Evolutionary conservation across 2,888 invertebrate species (phyloP).

Genomic region (Dynastes maya): DNA sequence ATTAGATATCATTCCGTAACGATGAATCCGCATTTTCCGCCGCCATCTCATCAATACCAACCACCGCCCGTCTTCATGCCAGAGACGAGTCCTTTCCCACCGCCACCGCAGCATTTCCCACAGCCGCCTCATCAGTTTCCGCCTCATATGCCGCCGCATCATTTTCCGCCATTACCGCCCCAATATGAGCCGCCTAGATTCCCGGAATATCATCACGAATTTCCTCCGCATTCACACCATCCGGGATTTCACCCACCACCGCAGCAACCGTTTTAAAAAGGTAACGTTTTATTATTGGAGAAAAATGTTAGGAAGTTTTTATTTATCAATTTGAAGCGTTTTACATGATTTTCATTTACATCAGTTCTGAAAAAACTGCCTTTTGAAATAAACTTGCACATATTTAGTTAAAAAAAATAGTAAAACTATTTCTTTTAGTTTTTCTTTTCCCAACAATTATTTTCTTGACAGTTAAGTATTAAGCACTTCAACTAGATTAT

Average conservation of each 20-base stretch:
- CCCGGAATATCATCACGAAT: slow-evolving; percentile 13
- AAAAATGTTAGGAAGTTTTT: neutral
- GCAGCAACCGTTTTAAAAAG: slow-evolving; percentile 29
- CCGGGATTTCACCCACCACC: slow-evolving; percentile 22
- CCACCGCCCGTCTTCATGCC: slow-evolving; percentile 14
- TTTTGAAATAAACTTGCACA: no score
- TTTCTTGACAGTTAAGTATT: no score
- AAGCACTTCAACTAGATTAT: no score
- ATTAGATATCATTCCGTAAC: neutral
- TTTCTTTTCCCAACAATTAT: no score
- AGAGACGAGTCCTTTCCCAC: slow-evolving; percentile 14
- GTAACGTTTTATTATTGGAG: neutral
- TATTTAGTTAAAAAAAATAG: no score
- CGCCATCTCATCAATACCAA: slow-evolving; percentile 11
- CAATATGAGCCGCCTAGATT: slow-evolving; percentile 8
- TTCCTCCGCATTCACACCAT: neutral
- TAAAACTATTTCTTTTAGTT: no score
- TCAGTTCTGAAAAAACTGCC: no score
- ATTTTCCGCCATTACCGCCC: slow-evolving; percentile 8
- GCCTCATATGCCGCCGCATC: neutral
- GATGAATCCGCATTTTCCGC: slow-evolving; percentile 29
- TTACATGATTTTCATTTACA: no score
- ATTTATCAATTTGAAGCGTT: neutral
- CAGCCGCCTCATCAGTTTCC: neutral
- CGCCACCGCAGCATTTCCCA: slow-evolving; percentile 31